These are phyloP conservation scores for Rhamnusium bicolor DNA, from an alignment of 2,888 invertebrate genomes.

Conservation along the genomic window DNA sequence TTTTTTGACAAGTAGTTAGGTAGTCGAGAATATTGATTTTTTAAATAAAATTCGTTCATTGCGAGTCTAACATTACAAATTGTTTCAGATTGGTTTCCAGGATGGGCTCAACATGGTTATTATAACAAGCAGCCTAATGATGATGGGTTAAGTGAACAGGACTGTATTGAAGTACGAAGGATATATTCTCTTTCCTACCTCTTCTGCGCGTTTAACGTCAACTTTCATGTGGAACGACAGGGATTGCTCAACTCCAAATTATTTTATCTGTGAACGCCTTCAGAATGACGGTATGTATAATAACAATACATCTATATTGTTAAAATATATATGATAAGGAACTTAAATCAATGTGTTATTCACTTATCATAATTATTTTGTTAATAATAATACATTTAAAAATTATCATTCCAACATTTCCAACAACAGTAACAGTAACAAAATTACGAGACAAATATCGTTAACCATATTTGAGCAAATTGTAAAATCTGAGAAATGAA, in stretches of 20 bases:
- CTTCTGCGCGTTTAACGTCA: slow-evolving; percentile 71
- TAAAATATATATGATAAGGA: not conserved
- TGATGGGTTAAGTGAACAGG: slow-evolving; percentile 85
- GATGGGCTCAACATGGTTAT: slow-evolving; percentile 81
- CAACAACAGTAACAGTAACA: too few relatives aligned
- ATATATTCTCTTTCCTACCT: slow-evolving; percentile 76
- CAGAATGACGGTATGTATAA: slow-evolving; percentile 76
- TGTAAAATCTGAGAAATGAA: too few relatives aligned
- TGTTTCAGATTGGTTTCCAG: slow-evolving; percentile 85
- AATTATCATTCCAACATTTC: too few relatives aligned
- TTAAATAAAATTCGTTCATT: too few relatives aligned
- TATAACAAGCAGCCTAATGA: slow-evolving; percentile 85
- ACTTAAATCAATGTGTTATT: too few relatives aligned
- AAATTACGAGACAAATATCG: too few relatives aligned
- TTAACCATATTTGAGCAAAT: too few relatives aligned
- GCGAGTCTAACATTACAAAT: slow-evolving; percentile 9
- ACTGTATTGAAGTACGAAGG: slow-evolving; percentile 85
- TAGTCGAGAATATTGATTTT: too few relatives aligned
- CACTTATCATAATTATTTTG: too few relatives aligned
- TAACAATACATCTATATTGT: not conserved
- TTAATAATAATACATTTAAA: too few relatives aligned
- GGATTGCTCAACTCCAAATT: slow-evolving; percentile 82
- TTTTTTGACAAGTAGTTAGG: too few relatives aligned
- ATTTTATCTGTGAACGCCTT: slow-evolving; percentile 83
- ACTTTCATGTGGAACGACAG: slow-evolving; percentile 89